Evolutionary conservation across 2,797 vertebrate species (phyloP).

Genomic region (Lophotriccus pileatus): DNA sequence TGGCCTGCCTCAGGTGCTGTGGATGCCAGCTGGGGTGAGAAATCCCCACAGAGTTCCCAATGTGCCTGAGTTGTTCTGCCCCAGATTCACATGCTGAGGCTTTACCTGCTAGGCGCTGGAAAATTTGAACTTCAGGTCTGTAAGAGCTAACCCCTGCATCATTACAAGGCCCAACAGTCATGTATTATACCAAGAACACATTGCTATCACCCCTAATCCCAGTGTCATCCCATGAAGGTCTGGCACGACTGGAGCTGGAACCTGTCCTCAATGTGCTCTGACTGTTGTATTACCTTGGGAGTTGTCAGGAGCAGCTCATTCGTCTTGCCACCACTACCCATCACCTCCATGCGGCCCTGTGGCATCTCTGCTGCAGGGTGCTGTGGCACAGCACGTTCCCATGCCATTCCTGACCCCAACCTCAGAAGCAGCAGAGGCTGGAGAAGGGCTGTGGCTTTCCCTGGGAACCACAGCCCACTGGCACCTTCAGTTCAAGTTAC

Average conservation of each 20-base stretch:
- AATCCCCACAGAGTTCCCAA: neutral
- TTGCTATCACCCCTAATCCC: neutral
- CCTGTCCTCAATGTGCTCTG: neutral
- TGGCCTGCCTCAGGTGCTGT: neutral
- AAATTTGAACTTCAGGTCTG: fast-evolving
- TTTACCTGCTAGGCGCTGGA: neutral
- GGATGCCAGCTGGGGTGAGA: neutral
- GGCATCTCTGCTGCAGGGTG: neutral
- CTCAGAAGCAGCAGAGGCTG: neutral
- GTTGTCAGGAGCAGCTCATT: neutral
- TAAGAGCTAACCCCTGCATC: neutral
- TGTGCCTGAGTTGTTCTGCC: neutral
- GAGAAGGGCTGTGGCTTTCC: neutral
- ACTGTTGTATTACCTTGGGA: neutral
- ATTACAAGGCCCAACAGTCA: neutral
- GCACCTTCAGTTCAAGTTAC: neutral
- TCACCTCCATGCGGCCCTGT: neutral
- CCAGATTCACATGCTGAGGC: neutral
- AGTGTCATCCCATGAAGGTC: neutral
- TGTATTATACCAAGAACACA: neutral
- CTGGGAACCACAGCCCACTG: neutral
- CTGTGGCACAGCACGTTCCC: neutral
- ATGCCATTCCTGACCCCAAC: neutral
- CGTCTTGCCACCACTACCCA: neutral
- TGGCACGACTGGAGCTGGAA: neutral